A percentile compares a stretch with the other conserved stretches of the same genome.
phyloP scores from a whole-genome alignment of 2,797 vertebrate species.

The Kryptopterus vitreolus region DNA sequence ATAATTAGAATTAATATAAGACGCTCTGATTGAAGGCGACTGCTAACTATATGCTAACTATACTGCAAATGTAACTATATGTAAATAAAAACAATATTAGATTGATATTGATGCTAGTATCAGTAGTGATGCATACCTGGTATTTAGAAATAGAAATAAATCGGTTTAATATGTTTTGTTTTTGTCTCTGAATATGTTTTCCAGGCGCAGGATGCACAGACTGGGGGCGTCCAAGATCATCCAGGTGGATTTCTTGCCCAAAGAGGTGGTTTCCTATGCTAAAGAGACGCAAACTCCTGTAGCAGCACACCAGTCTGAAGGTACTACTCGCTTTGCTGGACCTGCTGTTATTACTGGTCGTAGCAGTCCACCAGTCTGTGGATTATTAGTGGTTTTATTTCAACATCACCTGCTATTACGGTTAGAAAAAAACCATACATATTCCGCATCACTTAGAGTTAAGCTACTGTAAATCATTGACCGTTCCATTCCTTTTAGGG shows the following conservation, averaged over 20 bases:
- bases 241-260: conserved; percentile 94
- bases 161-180: conserved; percentile 16
- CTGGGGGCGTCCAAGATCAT: conserved; percentile 93
- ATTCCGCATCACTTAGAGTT: conserved; percentile 17
- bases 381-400: conserved; percentile 10
- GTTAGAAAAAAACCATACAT: conserved; percentile 3
- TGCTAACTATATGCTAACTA: no score
- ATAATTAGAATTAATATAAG: no score
- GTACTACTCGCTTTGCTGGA: conserved; percentile 64
- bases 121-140: not conserved
- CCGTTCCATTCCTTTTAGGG: conserved; percentile 20
- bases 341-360: not conserved
- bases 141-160: not conserved
- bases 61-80: no score
- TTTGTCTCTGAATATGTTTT: conserved; percentile 30
- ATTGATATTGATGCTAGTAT: not conserved
- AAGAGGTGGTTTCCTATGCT: conserved; percentile 90
- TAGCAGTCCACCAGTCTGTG: not conserved
- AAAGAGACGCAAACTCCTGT: conserved; percentile 96
- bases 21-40: no score
- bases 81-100: not conserved
- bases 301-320: conserved; percentile 87
- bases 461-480: conserved; percentile 36
- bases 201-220: conserved; percentile 85
- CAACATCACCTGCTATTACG: not conserved